Percentiles rank a stretch among this genome's conserved stretches.
These are phyloP conservation scores for Xestia rhomboidea DNA, from an alignment of 2,888 invertebrate species.

Conservation along the genomic window DNA sequence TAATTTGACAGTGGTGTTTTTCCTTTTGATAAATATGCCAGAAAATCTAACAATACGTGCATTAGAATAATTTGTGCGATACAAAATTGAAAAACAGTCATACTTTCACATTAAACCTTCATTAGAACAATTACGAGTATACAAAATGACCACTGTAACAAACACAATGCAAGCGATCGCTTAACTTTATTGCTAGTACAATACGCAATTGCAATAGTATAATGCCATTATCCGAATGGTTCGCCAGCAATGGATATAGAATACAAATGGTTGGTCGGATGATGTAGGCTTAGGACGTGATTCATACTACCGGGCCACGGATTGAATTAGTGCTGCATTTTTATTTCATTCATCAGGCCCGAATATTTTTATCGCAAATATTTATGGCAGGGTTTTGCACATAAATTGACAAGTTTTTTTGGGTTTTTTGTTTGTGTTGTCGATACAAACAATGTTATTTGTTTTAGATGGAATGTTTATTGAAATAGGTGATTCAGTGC, in stretches of 20 bases:
- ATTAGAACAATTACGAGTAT: slow-evolving; percentile 17
- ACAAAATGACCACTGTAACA: slow-evolving; percentile 21
- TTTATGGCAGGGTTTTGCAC: slow-evolving; percentile 36
- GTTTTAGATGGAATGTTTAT: slow-evolving; percentile 3
- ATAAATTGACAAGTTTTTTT: slow-evolving; percentile 36
- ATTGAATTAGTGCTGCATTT: slow-evolving; percentile 57
- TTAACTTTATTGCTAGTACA: slow-evolving; percentile 48
- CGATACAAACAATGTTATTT: slow-evolving; percentile 11
- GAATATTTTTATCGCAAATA: slow-evolving; percentile 45
- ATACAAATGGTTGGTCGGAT: slow-evolving; percentile 60
- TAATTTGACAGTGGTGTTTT: slow-evolving; percentile 13
- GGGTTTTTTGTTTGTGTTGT: slow-evolving; percentile 15
- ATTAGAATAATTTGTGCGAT: neutral
- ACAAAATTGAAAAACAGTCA: neutral
- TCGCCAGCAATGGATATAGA: slow-evolving; percentile 56
- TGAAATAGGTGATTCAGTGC: slow-evolving; percentile 13
- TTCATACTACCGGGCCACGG: slow-evolving; percentile 47
- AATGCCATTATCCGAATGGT: slow-evolving; percentile 56
- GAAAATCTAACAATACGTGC: neutral
- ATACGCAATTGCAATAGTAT: slow-evolving; percentile 57
- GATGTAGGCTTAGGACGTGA: slow-evolving; percentile 59
- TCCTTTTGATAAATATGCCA: neutral
- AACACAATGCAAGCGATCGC: slow-evolving; percentile 32
- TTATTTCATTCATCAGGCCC: slow-evolving; percentile 50
- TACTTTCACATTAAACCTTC: neutral